Evolutionary conservation across 2,888 invertebrate genomes (phyloP).

Genomic region (Sepioteuthis lessoniana): DNA sequence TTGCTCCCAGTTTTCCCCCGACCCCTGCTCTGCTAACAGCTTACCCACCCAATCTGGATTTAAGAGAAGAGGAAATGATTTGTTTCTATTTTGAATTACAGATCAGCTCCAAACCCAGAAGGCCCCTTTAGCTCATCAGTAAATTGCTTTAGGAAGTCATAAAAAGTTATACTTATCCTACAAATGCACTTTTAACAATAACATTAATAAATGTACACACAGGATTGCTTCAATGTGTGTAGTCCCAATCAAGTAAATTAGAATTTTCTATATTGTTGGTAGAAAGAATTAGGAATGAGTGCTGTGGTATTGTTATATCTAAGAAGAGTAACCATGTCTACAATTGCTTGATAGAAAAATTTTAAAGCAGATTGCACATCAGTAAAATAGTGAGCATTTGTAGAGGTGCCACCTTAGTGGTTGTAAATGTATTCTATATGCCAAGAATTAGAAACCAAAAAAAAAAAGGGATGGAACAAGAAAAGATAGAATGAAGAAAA

Average conservation of each 20-base stretch:
- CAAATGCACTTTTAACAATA: neutral
- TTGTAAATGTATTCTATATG: too few species aligned
- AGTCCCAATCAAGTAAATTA: neutral
- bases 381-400: too few species aligned
- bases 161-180: neutral
- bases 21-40: neutral
- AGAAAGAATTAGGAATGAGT: neutral
- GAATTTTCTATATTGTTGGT: neutral
- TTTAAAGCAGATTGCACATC: too few species aligned
- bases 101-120: neutral
- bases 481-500: too few species aligned
- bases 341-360: too few species aligned
- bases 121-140: neutral
- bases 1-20: neutral
- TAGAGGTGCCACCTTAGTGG: too few species aligned
- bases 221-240: neutral
- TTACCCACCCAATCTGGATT: neutral
- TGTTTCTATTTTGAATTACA: slow-evolving; percentile 13
- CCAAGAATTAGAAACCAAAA: too few species aligned
- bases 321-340: too few species aligned
- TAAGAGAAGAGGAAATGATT: slow-evolving; percentile 23
- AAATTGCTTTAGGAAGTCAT: neutral
- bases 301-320: neutral
- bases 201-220: neutral
- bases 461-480: too few species aligned